Evolutionary conservation across 2,888 invertebrate genomes (phyloP), one percentile per base, ranked within the genome.

Genomic region (Eueremaeus valkanovi): DNA sequence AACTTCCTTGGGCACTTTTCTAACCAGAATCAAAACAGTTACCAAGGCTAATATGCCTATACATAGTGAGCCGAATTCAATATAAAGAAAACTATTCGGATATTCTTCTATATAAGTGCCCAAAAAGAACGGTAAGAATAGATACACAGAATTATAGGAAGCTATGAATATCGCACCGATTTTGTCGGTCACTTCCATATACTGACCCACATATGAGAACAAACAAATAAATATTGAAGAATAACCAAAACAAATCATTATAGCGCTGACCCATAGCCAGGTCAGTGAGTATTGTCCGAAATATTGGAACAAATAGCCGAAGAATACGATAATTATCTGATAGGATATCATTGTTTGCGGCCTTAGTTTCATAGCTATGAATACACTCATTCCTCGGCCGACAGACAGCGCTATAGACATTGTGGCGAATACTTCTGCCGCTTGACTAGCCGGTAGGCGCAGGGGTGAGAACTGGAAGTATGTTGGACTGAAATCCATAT

Each of bases 121-220:
- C n/a, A 75, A 33, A 27, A 75, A 45, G 21, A 72, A 75, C 9
- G 75, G 75, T n/a, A 72, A 40, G 36, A 75, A 75, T 9, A 75
- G 5, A 24, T 72, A 72, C 3, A 72, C 13, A 27, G 40, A 13
- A 31, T 72, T 72, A 18, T 72, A 72, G 3, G 72, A 75, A 9
- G 55, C 58, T n/a, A 75, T 72, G 6, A 75, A 66, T 3, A 75
- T 24, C 3, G 61, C 40, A 8, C 75, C 75, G 2, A 72, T 31
- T 24, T 72, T 55, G 33, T 75, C 72, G 8, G 75, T 51, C 27
- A 75, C 27, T 63, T 58, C 45, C 33, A 75, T 45, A 36, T 72
- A 72, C 21, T 72, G 75, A 1, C 72, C 72, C 2, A 72, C 72
- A 49, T 40, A 75, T 27, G 75, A 72, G 33, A 75, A 40, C 51